These are phyloP conservation scores for Pyrocephalus nanus DNA, from an alignment of 2,797 vertebrate species.

Conservation along the genomic window DNA sequence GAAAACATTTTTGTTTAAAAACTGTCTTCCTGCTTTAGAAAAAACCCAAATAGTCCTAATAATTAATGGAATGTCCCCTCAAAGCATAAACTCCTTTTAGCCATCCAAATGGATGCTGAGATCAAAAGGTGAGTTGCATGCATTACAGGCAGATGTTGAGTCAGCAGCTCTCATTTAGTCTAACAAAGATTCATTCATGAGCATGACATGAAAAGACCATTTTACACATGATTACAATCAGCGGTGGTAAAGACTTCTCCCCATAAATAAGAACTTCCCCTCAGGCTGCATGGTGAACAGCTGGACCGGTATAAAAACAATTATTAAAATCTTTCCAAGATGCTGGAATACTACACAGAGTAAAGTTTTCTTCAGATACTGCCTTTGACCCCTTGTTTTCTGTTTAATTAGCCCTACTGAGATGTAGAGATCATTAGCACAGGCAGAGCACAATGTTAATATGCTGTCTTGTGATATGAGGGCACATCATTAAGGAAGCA, in stretches of 20 bases:
- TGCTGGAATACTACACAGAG: neutral
- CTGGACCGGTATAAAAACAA: neutral
- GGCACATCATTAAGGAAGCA: neutral
- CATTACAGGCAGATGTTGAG: conserved; percentile 10
- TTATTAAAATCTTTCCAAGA: neutral
- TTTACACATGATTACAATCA: conserved; percentile 14
- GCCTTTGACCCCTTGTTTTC: neutral
- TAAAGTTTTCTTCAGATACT: neutral
- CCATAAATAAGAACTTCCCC: conserved; percentile 10
- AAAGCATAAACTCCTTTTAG: conserved; percentile 9
- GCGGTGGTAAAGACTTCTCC: neutral
- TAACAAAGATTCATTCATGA: conserved; percentile 37
- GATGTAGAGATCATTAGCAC: neutral
- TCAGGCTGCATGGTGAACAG: neutral
- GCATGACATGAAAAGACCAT: conserved; percentile 22
- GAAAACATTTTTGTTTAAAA: neutral
- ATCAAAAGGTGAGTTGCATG: conserved; percentile 59
- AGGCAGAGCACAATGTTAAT: neutral
- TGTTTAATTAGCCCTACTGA: neutral
- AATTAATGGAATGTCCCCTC: conserved; percentile 5
- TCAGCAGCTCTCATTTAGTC: neutral
- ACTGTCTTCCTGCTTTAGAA: neutral
- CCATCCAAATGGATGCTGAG: neutral
- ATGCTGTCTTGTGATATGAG: neutral
- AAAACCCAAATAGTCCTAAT: neutral